A percentile compares a stretch with the other conserved stretches of the same genome.
Conservation (phyloP, 92 coral and sea anemone species). For the Umimayanthus chanpuru region DNA sequence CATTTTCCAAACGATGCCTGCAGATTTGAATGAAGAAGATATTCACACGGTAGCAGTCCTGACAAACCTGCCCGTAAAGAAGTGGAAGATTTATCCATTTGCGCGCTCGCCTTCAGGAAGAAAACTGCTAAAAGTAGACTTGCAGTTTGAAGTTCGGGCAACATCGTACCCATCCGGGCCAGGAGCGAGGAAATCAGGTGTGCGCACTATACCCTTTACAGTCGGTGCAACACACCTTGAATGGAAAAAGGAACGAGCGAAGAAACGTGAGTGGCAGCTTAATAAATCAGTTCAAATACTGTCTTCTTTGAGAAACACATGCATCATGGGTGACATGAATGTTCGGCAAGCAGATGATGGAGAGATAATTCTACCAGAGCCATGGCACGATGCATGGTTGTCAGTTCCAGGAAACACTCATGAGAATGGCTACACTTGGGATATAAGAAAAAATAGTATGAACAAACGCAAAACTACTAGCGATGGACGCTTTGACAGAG, state of each 20-base stretch:
- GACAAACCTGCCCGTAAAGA: slow-evolving; percentile 38
- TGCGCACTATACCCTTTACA: slow-evolving; percentile 36
- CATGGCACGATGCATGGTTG: slow-evolving; percentile 74
- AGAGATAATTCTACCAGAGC: slow-evolving; percentile 59
- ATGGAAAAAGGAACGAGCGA: slow-evolving; percentile 37
- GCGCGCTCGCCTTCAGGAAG: neutral
- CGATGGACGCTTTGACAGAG: slow-evolving; percentile 66
- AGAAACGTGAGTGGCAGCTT: slow-evolving; percentile 57
- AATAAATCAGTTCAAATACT: slow-evolving; percentile 48
- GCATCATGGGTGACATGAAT: slow-evolving; percentile 80
- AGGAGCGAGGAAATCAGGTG: neutral
- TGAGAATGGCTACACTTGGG: slow-evolving; percentile 73
- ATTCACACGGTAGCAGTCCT: slow-evolving; percentile 57
- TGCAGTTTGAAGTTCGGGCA: neutral
- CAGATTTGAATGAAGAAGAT: slow-evolving; percentile 20
- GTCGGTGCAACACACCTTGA: slow-evolving; percentile 70
- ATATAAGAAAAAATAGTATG: slow-evolving; percentile 37
- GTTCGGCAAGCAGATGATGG: slow-evolving; percentile 62
- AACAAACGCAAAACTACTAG: slow-evolving; percentile 41
- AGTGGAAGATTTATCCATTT: neutral
- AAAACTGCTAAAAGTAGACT: slow-evolving; percentile 5
- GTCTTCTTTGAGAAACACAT: slow-evolving; percentile 53
- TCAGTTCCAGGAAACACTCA: slow-evolving; percentile 48
- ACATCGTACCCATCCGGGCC: neutral
- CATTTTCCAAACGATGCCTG: slow-evolving; percentile 32